phyloP scores from a whole-genome alignment of 2,888 invertebrate species.

The Idaea dimidiata region DNA sequence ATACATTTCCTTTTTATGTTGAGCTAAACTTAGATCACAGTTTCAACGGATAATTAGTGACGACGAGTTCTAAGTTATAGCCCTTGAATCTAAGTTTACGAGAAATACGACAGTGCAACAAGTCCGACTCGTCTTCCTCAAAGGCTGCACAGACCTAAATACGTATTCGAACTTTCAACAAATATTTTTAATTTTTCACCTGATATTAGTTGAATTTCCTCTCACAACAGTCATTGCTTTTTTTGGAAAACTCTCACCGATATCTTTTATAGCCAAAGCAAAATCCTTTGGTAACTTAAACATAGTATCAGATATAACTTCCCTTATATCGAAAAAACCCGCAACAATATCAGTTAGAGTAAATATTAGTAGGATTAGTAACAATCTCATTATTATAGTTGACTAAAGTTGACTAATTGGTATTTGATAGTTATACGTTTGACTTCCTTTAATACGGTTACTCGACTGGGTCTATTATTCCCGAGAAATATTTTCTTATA shows the following conservation, averaged over 20 bases:
- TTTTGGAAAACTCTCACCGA: constrained; percentile 60
- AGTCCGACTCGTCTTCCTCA: no score
- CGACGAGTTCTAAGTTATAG: no score
- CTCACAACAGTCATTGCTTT: constrained; percentile 61
- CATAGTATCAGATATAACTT: constrained; percentile 50
- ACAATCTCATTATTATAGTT: constrained; percentile 26
- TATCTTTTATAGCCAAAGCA: constrained; percentile 64
- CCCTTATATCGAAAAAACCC: constrained; percentile 56
- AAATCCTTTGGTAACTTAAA: constrained; percentile 56
- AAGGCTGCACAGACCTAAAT: no score
- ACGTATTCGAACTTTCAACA: neutral
- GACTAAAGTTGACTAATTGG: constrained; percentile 15
- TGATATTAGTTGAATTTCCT: constrained; percentile 65
- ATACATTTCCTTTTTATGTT: no score
- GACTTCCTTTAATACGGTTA: constrained; percentile 13
- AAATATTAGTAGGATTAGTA: constrained; percentile 29
- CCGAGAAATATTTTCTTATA: constrained; percentile 22
- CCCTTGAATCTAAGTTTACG: no score
- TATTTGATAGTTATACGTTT: constrained; percentile 12
- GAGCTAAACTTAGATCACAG: no score
- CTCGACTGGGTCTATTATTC: constrained; percentile 16
- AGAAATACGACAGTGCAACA: no score
- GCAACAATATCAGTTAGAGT: constrained; percentile 22
- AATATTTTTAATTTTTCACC: constrained; percentile 36
- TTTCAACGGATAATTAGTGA: no score